A percentile compares a stretch with the other conserved stretches of the same genome.
Evolutionary conservation across 1,140 invertebrate genomes (phyloP).

Genomic region (Trachymyrmex septentrionalis): DNA sequence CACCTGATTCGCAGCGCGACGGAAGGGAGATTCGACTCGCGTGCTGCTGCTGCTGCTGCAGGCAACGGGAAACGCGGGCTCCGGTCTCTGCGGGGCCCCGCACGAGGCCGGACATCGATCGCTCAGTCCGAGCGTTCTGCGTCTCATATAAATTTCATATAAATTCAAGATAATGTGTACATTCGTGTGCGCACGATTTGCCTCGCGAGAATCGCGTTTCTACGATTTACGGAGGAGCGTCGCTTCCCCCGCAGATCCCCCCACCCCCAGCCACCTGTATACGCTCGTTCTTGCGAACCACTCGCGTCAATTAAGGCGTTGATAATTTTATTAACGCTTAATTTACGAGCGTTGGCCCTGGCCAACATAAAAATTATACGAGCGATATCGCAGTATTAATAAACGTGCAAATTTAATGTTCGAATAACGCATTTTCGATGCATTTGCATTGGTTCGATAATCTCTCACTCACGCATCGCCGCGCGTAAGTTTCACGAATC

Average conservation of each 20-base stretch:
- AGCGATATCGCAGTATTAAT: slow-evolving; percentile 6
- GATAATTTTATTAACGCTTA: slow-evolving; percentile 45
- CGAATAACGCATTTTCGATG: slow-evolving; percentile 6
- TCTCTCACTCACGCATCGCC: not conserved
- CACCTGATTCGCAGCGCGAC: slow-evolving; percentile 42
- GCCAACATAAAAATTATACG: slow-evolving; percentile 24
- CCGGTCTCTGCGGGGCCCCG: not conserved
- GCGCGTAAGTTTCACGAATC: not conserved
- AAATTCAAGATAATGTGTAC: slow-evolving; percentile 4
- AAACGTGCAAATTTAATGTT: slow-evolving; percentile 40
- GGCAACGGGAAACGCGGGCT: not conserved
- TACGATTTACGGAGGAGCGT: not conserved
- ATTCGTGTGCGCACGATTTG: not conserved
- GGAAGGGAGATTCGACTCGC: slow-evolving; percentile 29
- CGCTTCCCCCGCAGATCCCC: no score
- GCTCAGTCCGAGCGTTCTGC: not conserved
- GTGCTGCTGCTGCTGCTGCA: not conserved
- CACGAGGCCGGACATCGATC: not conserved
- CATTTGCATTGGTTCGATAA: not conserved
- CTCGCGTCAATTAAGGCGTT: slow-evolving; percentile 17
- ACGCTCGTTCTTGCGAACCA: not conserved
- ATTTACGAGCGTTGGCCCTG: slow-evolving; percentile 30
- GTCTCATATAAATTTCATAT: not conserved
- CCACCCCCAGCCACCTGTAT: no score
- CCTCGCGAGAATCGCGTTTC: not conserved